Evolutionary conservation across 2,888 invertebrate species (phyloP).

Genomic region (Fragum sueziense): DNA sequence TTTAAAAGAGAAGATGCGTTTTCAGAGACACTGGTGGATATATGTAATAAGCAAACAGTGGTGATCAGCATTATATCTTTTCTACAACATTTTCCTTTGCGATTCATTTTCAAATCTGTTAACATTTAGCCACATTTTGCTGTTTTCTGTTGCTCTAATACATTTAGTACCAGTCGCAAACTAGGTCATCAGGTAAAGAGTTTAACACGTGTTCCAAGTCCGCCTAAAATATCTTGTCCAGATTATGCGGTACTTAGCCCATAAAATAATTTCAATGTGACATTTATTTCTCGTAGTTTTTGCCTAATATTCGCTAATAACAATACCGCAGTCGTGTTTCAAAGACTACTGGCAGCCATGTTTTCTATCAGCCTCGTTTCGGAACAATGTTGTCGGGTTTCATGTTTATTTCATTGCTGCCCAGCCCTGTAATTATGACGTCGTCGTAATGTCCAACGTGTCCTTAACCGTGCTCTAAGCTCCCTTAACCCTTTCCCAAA

Average conservation of each 20-base stretch:
- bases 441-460: not conserved
- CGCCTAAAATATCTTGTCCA: not conserved
- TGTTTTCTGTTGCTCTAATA: too few relatives aligned
- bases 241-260: conserved; percentile 13
- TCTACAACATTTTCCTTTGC: too few relatives aligned
- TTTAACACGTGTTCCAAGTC: not conserved
- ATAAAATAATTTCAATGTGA: conserved; percentile 8
- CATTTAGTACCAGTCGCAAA: too few relatives aligned
- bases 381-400: conserved; percentile 1
- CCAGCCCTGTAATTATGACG: conserved; percentile 6
- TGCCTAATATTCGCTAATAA: conserved; percentile 8
- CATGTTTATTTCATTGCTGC: conserved; percentile 20
- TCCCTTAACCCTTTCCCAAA: not conserved
- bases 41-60: too few relatives aligned
- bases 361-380: conserved; percentile 2
- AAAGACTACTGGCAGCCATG: not conserved
- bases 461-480: not conserved
- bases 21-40: too few relatives aligned
- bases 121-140: too few relatives aligned
- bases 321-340: not conserved
- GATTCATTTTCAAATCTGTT: too few relatives aligned
- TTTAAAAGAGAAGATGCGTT: too few relatives aligned
- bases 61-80: too few relatives aligned
- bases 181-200: too few relatives aligned
- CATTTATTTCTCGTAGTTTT: conserved; percentile 4